Evolutionary conservation across 1,140 invertebrate species (phyloP).

Genomic region (Lepeophtheirus salmonis): DNA sequence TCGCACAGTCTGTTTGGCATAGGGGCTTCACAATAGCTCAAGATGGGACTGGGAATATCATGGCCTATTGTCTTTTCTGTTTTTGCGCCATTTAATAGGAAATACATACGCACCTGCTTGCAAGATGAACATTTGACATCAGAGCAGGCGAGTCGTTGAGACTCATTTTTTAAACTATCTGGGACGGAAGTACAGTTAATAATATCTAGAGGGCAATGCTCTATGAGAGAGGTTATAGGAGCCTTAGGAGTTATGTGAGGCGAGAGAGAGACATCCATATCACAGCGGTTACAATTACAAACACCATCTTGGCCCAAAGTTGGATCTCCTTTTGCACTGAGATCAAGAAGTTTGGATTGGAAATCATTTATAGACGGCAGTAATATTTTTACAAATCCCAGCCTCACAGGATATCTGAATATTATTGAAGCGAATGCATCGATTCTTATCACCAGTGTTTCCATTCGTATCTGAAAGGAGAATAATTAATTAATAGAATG

Average conservation of each 20-base stretch:
- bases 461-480: constrained; percentile 1
- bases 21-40: too few relatives aligned
- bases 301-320: background rate
- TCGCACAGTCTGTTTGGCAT: too few relatives aligned
- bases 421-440: constrained; percentile 11
- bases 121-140: background rate
- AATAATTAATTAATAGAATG: background rate
- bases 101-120: background rate
- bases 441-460: background rate
- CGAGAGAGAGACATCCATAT: background rate
- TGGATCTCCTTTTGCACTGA: background rate
- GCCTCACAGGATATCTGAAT: constrained; percentile 7
- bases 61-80: too few relatives aligned
- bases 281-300: background rate
- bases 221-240: background rate
- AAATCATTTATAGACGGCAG: background rate
- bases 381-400: constrained; percentile 12
- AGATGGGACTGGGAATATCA: too few relatives aligned
- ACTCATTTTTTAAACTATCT: background rate
- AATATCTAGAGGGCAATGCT: background rate
- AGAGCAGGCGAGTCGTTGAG: background rate
- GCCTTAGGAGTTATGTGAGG: background rate
- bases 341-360: background rate
- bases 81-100: too few relatives aligned
- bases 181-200: background rate